Evolutionary conservation across 2,113 vertebrate species (phyloP).

Genomic region (Triplophysa siluroides): DNA sequence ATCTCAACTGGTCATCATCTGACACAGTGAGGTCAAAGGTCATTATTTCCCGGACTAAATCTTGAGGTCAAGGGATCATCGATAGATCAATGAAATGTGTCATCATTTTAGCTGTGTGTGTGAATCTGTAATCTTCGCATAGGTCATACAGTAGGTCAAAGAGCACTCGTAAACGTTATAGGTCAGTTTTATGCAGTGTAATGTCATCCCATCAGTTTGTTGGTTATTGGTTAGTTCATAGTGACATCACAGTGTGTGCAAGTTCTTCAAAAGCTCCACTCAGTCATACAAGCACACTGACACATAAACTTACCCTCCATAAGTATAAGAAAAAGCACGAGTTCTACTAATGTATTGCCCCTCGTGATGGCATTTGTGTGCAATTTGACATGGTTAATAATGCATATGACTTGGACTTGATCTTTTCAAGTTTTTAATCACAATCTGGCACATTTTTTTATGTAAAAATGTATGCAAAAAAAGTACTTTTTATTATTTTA

Average conservation of each 20-base stretch:
- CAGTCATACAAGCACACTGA: neutral
- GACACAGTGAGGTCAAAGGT: constrained; percentile 16
- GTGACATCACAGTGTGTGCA: neutral
- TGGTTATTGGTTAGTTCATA: neutral
- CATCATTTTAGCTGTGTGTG: neutral
- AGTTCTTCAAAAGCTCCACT: neutral
- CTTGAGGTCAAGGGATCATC: constrained; percentile 14
- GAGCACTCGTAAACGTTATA: neutral
- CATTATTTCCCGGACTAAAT: constrained; percentile 22
- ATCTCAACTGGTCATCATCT: neutral
- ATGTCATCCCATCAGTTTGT: neutral
- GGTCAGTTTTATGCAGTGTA: constrained; percentile 2
- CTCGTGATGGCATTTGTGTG: constrained; percentile 2
- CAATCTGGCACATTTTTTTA: neutral
- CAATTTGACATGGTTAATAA: constrained; percentile 2
- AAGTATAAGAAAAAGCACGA: neutral
- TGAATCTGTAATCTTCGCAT: constrained; percentile 1
- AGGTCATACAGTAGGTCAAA: constrained; percentile 3
- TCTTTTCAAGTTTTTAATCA: too few relatives aligned
- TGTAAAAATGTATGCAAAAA: too few relatives aligned
- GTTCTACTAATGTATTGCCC: neutral
- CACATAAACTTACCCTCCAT: constrained; percentile 3
- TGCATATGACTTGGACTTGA: neutral
- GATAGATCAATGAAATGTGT: constrained; percentile 11
- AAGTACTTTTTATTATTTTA: neutral